These are phyloP conservation scores for Melopsittacus undulatus DNA, from an alignment of 2,797 vertebrate species.

Conservation along the genomic window DNA sequence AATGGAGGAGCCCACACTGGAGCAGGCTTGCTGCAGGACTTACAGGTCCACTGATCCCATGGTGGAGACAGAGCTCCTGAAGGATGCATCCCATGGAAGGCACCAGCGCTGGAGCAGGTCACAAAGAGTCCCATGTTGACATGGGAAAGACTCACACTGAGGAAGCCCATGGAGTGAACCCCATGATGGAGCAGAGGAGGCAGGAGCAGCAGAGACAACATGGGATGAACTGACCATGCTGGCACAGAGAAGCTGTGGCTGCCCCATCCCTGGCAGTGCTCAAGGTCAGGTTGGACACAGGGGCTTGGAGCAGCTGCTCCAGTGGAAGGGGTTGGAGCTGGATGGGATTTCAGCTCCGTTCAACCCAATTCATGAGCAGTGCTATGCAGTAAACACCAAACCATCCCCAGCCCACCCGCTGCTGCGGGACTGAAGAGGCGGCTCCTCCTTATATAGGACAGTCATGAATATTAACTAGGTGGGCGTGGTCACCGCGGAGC, in stretches of 20 bases:
- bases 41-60: not conserved
- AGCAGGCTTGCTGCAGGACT: not conserved
- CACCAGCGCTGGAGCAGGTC: not conserved
- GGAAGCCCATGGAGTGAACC: not conserved
- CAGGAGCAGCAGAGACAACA: not conserved
- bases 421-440: accelerated
- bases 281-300: too few relatives aligned
- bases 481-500: not conserved
- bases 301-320: too few relatives aligned
- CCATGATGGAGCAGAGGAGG: not conserved
- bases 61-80: not conserved
- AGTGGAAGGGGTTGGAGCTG: too few relatives aligned
- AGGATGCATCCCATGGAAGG: not conserved
- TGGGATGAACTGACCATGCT: too few relatives aligned
- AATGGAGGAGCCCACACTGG: not conserved
- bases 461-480: not conserved
- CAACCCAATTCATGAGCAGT: not conserved
- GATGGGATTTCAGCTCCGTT: not conserved
- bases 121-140: too few relatives aligned
- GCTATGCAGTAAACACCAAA: too few relatives aligned
- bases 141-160: too few relatives aligned
- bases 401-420: accelerated
- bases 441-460: accelerated
- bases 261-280: too few relatives aligned
- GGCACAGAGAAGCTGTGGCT: too few relatives aligned